Evolutionary conservation across 2,888 invertebrate genomes (phyloP).

Genomic region (Epirrhoe alternata): DNA sequence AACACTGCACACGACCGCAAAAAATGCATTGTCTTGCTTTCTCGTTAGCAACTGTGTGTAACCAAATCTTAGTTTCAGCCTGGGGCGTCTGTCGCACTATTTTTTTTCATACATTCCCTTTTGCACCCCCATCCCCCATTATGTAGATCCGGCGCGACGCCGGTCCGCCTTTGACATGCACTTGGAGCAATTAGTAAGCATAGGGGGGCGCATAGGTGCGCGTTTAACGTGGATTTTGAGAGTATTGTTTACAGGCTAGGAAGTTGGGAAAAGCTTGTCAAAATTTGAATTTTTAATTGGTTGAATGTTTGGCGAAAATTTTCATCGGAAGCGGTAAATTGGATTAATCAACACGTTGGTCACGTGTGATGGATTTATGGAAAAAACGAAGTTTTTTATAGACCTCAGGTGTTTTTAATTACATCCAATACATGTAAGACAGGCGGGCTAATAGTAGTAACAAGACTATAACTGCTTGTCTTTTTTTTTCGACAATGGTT

Average conservation of each 20-base stretch:
- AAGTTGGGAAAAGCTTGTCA: constrained; percentile 27
- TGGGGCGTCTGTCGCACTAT: constrained; percentile 66
- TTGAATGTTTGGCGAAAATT: constrained; percentile 3
- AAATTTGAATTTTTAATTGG: constrained; percentile 25
- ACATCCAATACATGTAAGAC: too few species aligned
- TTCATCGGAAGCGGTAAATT: constrained; percentile 11
- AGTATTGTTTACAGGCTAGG: constrained; percentile 41
- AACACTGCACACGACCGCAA: constrained; percentile 20
- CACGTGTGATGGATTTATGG: background rate
- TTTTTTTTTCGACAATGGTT: too few species aligned
- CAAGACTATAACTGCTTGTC: too few species aligned
- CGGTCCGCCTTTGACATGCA: constrained; percentile 83
- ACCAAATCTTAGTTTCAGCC: constrained; percentile 73
- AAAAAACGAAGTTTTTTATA: too few species aligned
- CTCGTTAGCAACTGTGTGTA: constrained; percentile 67
- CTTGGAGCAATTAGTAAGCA: constrained; percentile 81
- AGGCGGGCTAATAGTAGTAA: too few species aligned
- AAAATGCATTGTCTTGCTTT: constrained; percentile 54
- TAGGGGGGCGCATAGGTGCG: constrained; percentile 40
- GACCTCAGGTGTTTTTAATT: too few species aligned
- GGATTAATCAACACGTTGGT: background rate
- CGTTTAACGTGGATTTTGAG: constrained; percentile 44
- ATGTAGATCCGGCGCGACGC: constrained; percentile 82
- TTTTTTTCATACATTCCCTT: constrained; percentile 76
- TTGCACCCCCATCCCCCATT: constrained; percentile 78